Percentiles rank a stretch among this genome's conserved stretches.
Evolutionary conservation across 1,140 invertebrate genomes (phyloP).

Genomic region (Trinorchestia longiramus): DNA sequence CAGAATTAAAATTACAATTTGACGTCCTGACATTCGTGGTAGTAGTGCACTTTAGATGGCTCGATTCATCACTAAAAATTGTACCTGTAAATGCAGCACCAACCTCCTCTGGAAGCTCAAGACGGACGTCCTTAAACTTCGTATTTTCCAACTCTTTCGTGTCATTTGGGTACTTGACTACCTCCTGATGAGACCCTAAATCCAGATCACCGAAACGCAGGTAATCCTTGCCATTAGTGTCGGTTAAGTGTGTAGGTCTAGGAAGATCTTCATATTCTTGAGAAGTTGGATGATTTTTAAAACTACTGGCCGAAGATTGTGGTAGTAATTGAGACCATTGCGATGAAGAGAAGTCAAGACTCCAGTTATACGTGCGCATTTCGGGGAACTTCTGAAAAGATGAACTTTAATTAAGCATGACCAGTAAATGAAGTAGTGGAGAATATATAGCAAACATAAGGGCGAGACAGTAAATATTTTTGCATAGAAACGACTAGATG

Average conservation of each 20-base stretch:
- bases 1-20: neutral
- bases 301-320: neutral
- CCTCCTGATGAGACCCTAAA: neutral
- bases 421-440: neutral
- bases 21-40: neutral
- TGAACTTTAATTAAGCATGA: neutral
- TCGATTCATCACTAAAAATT: neutral
- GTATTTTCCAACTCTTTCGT: neutral
- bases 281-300: neutral
- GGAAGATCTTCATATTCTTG: neutral
- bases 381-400: neutral
- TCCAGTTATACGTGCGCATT: neutral
- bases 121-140: neutral
- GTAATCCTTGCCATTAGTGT: neutral
- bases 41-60: neutral
- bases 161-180: neutral
- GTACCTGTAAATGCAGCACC: neutral
- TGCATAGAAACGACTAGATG: no score
- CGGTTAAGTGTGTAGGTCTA: neutral
- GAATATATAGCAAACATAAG: neutral
- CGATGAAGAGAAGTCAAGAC: neutral
- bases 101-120: neutral
- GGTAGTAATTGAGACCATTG: neutral
- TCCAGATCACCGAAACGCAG: neutral
- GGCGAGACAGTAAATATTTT: no score